Percentiles rank a stretch among this genome's conserved stretches.
phyloP scores from a whole-genome alignment of 2,113 vertebrate species.

The Polypterus bichir region DNA sequence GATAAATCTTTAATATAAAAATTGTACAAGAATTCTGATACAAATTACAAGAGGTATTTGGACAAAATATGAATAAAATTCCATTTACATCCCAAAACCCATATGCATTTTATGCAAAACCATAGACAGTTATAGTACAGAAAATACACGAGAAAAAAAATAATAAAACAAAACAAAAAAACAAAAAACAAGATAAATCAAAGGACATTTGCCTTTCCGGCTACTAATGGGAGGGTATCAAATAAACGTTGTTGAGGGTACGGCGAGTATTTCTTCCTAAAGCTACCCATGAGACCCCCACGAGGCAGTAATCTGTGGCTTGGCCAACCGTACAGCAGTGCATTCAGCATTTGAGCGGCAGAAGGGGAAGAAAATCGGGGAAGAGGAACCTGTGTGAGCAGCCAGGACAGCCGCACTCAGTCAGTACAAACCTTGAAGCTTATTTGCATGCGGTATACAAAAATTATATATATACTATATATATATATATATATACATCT shows the following conservation, averaged over 20 bases:
- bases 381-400: no score
- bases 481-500: no score
- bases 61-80: conserved; percentile 98
- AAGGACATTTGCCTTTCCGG: conserved; percentile 48
- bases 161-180: conserved; percentile 29
- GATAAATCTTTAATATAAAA: conserved; percentile 99
- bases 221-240: conserved; percentile 50
- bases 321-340: conserved; percentile 36
- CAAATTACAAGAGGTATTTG: conserved; percentile 99
- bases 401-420: no score
- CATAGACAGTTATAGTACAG: conserved; percentile 86
- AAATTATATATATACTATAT: no score
- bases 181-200: conserved; percentile 28
- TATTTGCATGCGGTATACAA: no score
- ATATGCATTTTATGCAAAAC: conserved; percentile 97
- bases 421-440: no score
- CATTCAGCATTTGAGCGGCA: conserved; percentile 3
- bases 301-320: conserved; percentile 39
- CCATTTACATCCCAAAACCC: conserved; percentile 95
- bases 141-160: conserved; percentile 63
- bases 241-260: conserved; percentile 52
- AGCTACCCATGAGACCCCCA: conserved; percentile 50
- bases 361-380: no score
- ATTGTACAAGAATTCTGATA: conserved; percentile 98
- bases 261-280: conserved; percentile 65